Evolutionary conservation across 1,140 invertebrate species (phyloP).

Genomic region (Trichogramma pretiosum): DNA sequence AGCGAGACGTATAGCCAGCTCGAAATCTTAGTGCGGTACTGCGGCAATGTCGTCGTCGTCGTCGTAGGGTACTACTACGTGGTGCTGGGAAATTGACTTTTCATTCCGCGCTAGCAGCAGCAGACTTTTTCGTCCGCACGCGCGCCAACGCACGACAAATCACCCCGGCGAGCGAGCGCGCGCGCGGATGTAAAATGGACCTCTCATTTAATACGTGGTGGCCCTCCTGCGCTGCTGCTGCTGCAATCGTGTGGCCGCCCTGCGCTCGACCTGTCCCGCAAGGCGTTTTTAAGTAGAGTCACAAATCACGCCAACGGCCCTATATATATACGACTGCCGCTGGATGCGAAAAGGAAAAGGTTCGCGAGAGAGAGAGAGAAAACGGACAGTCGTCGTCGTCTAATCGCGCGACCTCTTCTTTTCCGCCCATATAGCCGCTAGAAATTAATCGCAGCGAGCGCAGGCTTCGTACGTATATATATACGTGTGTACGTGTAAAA

Average conservation of each 20-base stretch:
- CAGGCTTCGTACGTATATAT: no score
- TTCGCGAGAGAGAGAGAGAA: no score
- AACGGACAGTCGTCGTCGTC: conserved; percentile 4
- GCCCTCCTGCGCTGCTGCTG: no score
- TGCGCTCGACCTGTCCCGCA: not conserved
- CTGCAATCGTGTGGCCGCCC: not conserved
- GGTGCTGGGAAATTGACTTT: conserved; percentile 2
- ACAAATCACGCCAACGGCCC: conserved; percentile 10
- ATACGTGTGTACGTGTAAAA: no score
- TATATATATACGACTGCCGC: not conserved
- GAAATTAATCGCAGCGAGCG: no score
- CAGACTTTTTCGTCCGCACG: not conserved
- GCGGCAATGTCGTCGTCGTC: no score
- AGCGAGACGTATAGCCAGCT: no score
- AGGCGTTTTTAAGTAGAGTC: conserved; percentile 4
- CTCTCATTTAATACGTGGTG: no score
- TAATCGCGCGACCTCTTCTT: not conserved
- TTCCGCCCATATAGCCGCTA: no score
- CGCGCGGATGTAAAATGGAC: conserved; percentile 4
- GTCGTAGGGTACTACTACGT: no score
- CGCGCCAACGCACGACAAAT: not conserved
- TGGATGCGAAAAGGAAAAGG: not conserved
- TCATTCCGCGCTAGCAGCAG: no score
- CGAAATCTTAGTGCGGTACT: no score
- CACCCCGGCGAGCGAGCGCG: not conserved